Conservation (phyloP, 2,888 invertebrate species). For the Caenorhabditis virilis region DNA sequence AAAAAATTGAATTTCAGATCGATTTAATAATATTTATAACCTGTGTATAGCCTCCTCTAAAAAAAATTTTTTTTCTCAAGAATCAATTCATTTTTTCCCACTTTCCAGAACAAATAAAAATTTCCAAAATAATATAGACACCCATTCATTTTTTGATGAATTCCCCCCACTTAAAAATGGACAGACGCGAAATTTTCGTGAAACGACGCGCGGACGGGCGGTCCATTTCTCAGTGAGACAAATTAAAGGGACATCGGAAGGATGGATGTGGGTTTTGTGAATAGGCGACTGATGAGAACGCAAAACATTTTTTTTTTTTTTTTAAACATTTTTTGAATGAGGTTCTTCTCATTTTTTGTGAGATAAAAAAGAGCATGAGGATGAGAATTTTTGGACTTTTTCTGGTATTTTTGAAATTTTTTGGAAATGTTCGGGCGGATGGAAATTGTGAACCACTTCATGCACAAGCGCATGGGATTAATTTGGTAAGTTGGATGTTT, state of each 20-base stretch:
- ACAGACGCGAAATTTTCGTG: too few relatives aligned
- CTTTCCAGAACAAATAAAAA: neutral
- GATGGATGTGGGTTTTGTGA: constrained; percentile 29
- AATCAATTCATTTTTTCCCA: too few relatives aligned
- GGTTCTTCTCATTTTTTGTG: constrained; percentile 7
- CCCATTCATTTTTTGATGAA: constrained; percentile 4
- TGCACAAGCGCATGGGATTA: constrained; percentile 36
- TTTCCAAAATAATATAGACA: neutral
- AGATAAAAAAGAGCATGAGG: neutral
- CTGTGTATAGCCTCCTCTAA: too few relatives aligned
- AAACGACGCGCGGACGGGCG: too few relatives aligned
- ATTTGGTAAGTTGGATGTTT: constrained; percentile 27
- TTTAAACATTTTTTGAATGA: constrained; percentile 31
- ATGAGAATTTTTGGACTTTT: neutral
- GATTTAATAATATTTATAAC: too few relatives aligned
- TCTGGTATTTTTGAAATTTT: neutral
- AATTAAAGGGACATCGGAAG: too few relatives aligned
- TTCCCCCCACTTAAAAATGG: constrained; percentile 28
- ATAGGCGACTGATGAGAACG: constrained; percentile 20
- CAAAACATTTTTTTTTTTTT: too few relatives aligned
- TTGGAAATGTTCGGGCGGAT: constrained; percentile 1
- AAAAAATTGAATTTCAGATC: too few relatives aligned
- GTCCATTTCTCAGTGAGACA: too few relatives aligned
- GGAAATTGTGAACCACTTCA: constrained; percentile 30
- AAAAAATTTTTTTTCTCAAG: too few relatives aligned